phyloP scores from a whole-genome alignment of 1,140 invertebrate species.

The Scaptomyza graminum region DNA sequence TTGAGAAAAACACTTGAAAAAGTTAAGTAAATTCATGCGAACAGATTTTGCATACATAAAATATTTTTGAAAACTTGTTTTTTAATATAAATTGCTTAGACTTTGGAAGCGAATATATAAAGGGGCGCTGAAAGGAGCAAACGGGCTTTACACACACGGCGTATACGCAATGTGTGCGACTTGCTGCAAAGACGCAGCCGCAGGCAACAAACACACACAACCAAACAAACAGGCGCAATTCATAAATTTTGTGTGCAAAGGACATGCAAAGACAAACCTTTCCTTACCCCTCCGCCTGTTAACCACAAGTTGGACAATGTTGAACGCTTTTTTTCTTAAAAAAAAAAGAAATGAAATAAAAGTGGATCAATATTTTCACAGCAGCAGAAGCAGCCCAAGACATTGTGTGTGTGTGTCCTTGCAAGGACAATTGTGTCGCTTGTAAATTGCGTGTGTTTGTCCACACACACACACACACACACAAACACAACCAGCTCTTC shows the following conservation, averaged over 20 bases:
- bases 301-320: slow-evolving; percentile 52
- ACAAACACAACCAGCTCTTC: neutral
- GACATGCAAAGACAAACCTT: slow-evolving; percentile 10
- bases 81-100: no score
- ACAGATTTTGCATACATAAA: no score
- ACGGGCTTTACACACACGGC: slow-evolving; percentile 41
- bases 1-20: neutral
- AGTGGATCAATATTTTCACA: slow-evolving; percentile 71
- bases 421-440: slow-evolving; percentile 69
- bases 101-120: neutral
- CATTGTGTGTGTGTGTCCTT: slow-evolving; percentile 69
- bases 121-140: neutral
- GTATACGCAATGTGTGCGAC: slow-evolving; percentile 63
- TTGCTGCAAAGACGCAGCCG: slow-evolving; percentile 52
- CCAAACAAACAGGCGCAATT: slow-evolving; percentile 46
- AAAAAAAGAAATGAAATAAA: slow-evolving; percentile 33
- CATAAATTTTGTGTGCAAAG: slow-evolving; percentile 53
- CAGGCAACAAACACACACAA: slow-evolving; percentile 24
- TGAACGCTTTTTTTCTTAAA: slow-evolving; percentile 41
- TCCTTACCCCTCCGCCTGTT: slow-evolving; percentile 10
- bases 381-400: slow-evolving; percentile 54
- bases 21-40: no score
- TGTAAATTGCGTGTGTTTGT: slow-evolving; percentile 22
- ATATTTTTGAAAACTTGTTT: no score
- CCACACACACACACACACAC: no score